Evolutionary conservation across 1,140 invertebrate species (phyloP).

Genomic region (Papilio dardanus): DNA sequence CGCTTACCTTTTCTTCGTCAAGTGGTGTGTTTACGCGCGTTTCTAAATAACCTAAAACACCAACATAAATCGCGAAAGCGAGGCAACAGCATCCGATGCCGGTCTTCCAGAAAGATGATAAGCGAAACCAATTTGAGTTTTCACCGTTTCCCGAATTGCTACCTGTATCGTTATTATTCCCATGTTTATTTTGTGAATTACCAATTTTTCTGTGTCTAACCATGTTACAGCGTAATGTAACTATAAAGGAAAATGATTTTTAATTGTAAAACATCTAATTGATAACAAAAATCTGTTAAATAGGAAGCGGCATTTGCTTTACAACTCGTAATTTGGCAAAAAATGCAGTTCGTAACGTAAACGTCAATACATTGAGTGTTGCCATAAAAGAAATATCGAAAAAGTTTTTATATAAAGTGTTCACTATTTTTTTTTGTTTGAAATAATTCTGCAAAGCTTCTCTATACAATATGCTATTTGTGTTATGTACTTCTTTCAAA

Average conservation of each 20-base stretch:
- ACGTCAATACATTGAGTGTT: constrained; percentile 36
- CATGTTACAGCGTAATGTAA: constrained; percentile 54
- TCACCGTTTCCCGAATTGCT: constrained; percentile 68
- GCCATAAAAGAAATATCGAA: not conserved
- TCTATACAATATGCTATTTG: too few relatives aligned
- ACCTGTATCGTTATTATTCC: constrained; percentile 77
- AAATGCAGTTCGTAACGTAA: constrained; percentile 9
- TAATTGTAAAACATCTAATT: not conserved
- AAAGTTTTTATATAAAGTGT: not conserved
- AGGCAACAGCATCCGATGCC: constrained; percentile 81
- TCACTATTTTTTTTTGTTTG: not conserved
- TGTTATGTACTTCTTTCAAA: too few relatives aligned
- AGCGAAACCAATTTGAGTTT: constrained; percentile 54
- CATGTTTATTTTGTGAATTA: constrained; percentile 60
- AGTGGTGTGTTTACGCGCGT: constrained; percentile 94
- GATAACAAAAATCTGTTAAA: not conserved
- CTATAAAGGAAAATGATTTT: constrained; percentile 18
- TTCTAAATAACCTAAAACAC: constrained; percentile 92
- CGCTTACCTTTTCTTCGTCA: constrained; percentile 87
- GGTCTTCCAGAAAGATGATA: constrained; percentile 81
- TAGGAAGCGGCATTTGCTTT: constrained; percentile 25
- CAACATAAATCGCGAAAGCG: constrained; percentile 87
- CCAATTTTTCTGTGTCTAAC: constrained; percentile 65
- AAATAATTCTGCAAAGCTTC: not conserved
- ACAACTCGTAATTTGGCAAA: constrained; percentile 7